Evolutionary conservation across 2,113 vertebrate genomes (phyloP).

Genomic region (Protomyctophum bolini): DNA sequence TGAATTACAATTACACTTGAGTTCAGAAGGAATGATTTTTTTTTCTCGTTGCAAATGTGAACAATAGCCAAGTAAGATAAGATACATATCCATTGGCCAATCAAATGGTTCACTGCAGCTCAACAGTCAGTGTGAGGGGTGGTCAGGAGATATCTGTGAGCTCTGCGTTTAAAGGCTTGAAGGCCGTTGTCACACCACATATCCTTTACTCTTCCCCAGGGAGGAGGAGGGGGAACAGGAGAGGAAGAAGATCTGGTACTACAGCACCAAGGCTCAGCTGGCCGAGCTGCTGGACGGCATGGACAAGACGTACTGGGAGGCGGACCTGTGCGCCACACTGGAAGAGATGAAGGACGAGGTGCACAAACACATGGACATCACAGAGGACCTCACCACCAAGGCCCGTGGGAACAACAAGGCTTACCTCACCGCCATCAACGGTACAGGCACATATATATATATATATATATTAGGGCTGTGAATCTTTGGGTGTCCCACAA

Average conservation of each 20-base stretch:
- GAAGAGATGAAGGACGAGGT: slow-evolving; percentile 93
- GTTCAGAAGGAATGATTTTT: too few relatives aligned
- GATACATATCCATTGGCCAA: too few relatives aligned
- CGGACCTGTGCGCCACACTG: slow-evolving; percentile 88
- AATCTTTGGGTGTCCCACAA: too few relatives aligned
- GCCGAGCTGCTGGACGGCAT: slow-evolving; percentile 87
- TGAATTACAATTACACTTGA: too few relatives aligned
- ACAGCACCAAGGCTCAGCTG: slow-evolving; percentile 92
- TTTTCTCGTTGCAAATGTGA: too few relatives aligned
- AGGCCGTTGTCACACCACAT: too few relatives aligned
- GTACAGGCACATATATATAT: slow-evolving; percentile 69
- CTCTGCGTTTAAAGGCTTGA: too few relatives aligned
- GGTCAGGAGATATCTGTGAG: too few relatives aligned
- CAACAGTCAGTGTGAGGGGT: too few relatives aligned
- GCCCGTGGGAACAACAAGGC: slow-evolving; percentile 90
- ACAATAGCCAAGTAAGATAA: too few relatives aligned
- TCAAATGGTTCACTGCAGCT: too few relatives aligned
- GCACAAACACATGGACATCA: slow-evolving; percentile 93
- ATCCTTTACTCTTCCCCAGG: slow-evolving; percentile 55
- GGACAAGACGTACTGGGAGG: slow-evolving; percentile 95
- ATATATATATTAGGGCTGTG: background rate
- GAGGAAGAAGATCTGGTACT: slow-evolving; percentile 96
- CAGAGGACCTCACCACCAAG: slow-evolving; percentile 95
- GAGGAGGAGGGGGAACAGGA: slow-evolving; percentile 93
- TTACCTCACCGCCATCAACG: slow-evolving; percentile 91